Percentiles rank a stretch among this genome's conserved stretches.
These are phyloP conservation scores for Linyphia triangularis DNA, from an alignment of 2,888 invertebrate genomes.

Conservation along the genomic window DNA sequence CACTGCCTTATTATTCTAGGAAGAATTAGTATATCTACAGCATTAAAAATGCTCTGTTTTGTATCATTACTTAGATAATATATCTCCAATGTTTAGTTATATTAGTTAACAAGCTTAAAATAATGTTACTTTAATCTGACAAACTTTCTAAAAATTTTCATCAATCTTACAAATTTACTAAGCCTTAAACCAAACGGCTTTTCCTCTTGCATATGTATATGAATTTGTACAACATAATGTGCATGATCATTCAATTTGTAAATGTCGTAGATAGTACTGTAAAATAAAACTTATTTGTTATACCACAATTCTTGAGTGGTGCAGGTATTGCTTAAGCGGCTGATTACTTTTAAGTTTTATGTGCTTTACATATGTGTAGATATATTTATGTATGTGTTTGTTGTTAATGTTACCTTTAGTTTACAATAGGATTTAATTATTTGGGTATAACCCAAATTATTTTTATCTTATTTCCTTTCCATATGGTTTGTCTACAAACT, in stretches of 20 bases:
- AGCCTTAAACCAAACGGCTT: constrained; percentile 50
- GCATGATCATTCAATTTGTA: constrained; percentile 74
- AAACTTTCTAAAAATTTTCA: constrained; percentile 40
- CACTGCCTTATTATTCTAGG: constrained; percentile 75
- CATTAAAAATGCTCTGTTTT: constrained; percentile 74
- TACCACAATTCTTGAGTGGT: constrained; percentile 34
- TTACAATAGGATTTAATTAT: constrained; percentile 4
- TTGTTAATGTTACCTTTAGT: constrained; percentile 18
- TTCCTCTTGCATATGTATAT: constrained; percentile 72
- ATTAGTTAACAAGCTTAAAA: constrained; percentile 59
- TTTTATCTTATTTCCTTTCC: neutral
- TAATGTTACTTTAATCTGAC: constrained; percentile 30
- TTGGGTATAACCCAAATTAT: neutral
- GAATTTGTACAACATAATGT: constrained; percentile 72
- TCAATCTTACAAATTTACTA: constrained; percentile 66
- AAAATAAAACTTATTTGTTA: constrained; percentile 65
- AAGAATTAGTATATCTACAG: constrained; percentile 69
- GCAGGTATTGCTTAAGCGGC: constrained; percentile 51
- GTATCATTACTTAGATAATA: constrained; percentile 66
- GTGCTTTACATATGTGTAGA: constrained; percentile 40
- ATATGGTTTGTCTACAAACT: constrained; percentile 17
- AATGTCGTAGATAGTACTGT: constrained; percentile 71
- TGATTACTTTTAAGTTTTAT: constrained; percentile 35
- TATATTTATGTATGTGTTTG: constrained; percentile 28
- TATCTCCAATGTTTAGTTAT: constrained; percentile 61